A percentile compares a stretch with the other conserved stretches of the same genome.
These are phyloP conservation scores for Smutsia gigantea DNA, from an alignment of 2,797 vertebrate species.

Conservation along the genomic window DNA sequence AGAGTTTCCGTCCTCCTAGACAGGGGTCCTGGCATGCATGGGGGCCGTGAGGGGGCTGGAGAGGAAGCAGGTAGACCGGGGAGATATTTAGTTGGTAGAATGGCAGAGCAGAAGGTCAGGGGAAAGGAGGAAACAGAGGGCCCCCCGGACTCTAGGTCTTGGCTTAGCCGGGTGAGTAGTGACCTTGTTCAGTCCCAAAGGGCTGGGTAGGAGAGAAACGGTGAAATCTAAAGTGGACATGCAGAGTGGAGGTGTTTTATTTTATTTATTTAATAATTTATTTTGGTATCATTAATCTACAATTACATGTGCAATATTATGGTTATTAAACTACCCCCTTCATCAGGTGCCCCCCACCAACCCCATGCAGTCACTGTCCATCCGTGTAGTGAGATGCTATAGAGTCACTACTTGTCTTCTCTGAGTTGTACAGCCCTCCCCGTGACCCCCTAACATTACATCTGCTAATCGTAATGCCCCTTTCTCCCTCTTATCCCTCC, in stretches of 20 bases:
- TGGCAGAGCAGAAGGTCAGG: not conserved
- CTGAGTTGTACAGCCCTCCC: too few species aligned
- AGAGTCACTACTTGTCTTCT: too few species aligned
- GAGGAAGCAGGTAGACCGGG: not conserved
- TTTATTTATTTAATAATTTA: too few species aligned
- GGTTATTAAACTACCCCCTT: too few species aligned
- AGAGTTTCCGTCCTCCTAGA: not conserved
- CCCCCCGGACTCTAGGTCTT: not conserved
- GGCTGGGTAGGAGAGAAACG: not conserved
- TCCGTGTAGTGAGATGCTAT: too few species aligned
- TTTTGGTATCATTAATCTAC: too few species aligned
- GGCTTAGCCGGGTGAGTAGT: not conserved
- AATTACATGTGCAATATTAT: too few species aligned
- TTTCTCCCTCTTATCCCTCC: too few species aligned
- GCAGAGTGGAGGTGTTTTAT: not conserved
- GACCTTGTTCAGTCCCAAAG: not conserved
- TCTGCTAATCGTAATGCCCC: too few species aligned
- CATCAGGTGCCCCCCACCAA: too few species aligned
- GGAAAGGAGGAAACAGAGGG: not conserved
- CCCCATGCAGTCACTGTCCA: too few species aligned
- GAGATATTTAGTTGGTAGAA: not conserved
- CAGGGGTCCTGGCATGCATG: fast-evolving
- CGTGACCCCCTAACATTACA: too few species aligned
- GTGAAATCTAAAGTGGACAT: not conserved
- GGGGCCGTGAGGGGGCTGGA: not conserved